Base-by-base conservation (phyloP, 2,888 invertebrate genomes). In the Perizoma affinitatum region DNA sequence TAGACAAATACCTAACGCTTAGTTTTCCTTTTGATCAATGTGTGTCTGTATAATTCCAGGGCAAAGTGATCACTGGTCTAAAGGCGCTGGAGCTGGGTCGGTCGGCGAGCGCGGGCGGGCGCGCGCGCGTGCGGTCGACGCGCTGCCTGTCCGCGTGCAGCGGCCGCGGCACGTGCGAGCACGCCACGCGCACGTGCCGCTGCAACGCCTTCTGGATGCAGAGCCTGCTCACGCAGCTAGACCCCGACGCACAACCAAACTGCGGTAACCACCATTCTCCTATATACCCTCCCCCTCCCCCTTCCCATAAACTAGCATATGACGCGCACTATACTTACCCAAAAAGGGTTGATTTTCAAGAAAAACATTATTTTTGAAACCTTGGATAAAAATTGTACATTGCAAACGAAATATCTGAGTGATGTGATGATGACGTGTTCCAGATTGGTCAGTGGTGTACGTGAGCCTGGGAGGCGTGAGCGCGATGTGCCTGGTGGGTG, bases 131-230 rank as follows among this genome's bases (percentile, higher is more conserved):
- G 56, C 96, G 97, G 76, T 97, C 98, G 2, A 94, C 95, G 41
- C 94, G 98, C 58, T 98, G 98, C 80, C 98, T 98, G 77, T 98
- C 98, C 88, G 94, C 96, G 84, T 98, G 98, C 88, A 98, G 98
- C 43, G 96, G 96, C 48, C 98, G 98, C 86, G 98, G 98, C 54
- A 93, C 94, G 41, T 98, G 98, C 88, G 96, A 97, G 83, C 95
- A 96, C 78, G 94, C 95, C 71, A 95, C 96, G 5, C 94, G 98
- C 73, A 93, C 95, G 57, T 98, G 98, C 79, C 94, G 96, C 74
- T 98, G 98, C 86, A 97, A 98, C 87, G 96, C 98, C 22, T 98
- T 98, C 93, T 98, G 98, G 98, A 98, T 98, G 97, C 96, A 97
- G 87, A 96, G 97, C 82, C 92, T 96, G 41, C 90, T 96, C 78